Evolutionary conservation across 2,113 vertebrate genomes (phyloP).

Genomic region (Rhodinocichla rosea): DNA sequence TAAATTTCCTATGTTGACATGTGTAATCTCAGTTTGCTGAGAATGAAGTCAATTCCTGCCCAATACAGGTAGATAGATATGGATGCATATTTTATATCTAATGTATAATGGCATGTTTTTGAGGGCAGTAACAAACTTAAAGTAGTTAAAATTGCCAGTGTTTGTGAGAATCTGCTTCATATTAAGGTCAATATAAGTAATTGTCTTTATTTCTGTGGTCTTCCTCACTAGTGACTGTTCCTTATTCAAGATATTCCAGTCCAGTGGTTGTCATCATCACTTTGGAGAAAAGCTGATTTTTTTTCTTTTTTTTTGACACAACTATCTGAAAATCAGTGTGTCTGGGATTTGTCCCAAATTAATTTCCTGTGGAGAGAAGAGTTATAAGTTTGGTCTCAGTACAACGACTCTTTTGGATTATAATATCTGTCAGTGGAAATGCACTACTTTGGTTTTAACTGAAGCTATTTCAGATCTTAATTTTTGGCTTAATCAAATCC

Average conservation of each 20-base stretch:
- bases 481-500: slow-evolving; percentile 40
- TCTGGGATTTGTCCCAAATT: slow-evolving; percentile 9
- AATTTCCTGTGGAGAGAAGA: neutral
- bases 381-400: neutral
- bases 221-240: neutral
- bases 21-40: neutral
- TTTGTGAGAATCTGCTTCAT: neutral
- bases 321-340: neutral
- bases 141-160: neutral
- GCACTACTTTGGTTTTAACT: slow-evolving; percentile 6
- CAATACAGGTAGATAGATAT: neutral
- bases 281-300: neutral
- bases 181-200: neutral
- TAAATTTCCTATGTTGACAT: neutral
- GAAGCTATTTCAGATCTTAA: slow-evolving; percentile 41
- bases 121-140: neutral
- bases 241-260: neutral
- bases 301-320: neutral
- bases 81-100: neutral
- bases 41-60: neutral
- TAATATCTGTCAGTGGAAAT: neutral
- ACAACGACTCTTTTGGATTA: neutral
- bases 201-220: neutral
- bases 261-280: accelerated
- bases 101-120: neutral